Percentiles rank a stretch among this genome's conserved stretches.
phyloP scores from a whole-genome alignment of 2,797 vertebrate genomes.

The Salarias fasciatus region DNA sequence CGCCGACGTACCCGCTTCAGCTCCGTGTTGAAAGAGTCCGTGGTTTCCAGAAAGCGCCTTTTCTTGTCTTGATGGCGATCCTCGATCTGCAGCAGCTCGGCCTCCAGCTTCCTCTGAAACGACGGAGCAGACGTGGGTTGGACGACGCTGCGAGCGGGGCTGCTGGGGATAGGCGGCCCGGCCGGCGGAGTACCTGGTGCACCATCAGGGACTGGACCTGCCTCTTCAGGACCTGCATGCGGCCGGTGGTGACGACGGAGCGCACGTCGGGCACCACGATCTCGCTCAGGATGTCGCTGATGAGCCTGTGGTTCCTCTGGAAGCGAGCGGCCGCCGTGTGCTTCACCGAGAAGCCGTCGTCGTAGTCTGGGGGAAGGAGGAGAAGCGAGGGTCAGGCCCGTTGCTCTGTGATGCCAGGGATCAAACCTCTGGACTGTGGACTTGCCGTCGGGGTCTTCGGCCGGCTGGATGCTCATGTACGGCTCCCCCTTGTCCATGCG shows the following conservation, averaged over 20 bases:
- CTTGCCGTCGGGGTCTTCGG: constrained; percentile 95
- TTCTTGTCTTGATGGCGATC: constrained; percentile 99
- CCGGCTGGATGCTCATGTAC: constrained; percentile 97
- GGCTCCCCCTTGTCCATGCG: constrained; percentile 96
- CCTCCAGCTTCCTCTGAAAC: constrained; percentile 93
- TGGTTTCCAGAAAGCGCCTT: constrained; percentile 96
- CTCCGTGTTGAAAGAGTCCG: constrained; percentile 96
- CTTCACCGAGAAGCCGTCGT: constrained; percentile 97
- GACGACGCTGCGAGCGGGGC: too few species aligned
- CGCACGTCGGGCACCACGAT: constrained; percentile 96
- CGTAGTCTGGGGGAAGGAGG: constrained; percentile 86
- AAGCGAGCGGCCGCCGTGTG: constrained; percentile 95
- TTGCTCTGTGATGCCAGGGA: too few species aligned
- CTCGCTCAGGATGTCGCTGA: constrained; percentile 98
- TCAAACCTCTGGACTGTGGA: too few species aligned
- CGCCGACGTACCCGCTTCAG: constrained; percentile 93
- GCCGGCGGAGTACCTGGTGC: constrained; percentile 88
- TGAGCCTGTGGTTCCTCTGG: constrained; percentile 97
- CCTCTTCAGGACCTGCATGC: constrained; percentile 98
- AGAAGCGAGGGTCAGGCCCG: too few species aligned
- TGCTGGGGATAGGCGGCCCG: too few species aligned
- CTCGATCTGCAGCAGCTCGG: constrained; percentile 97
- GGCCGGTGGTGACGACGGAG: constrained; percentile 96
- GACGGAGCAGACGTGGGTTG: constrained; percentile 13
- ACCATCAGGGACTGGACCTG: constrained; percentile 99